These are phyloP conservation scores for Valencia hispanica DNA, from an alignment of 2,797 vertebrate genomes.

Conservation along the genomic window DNA sequence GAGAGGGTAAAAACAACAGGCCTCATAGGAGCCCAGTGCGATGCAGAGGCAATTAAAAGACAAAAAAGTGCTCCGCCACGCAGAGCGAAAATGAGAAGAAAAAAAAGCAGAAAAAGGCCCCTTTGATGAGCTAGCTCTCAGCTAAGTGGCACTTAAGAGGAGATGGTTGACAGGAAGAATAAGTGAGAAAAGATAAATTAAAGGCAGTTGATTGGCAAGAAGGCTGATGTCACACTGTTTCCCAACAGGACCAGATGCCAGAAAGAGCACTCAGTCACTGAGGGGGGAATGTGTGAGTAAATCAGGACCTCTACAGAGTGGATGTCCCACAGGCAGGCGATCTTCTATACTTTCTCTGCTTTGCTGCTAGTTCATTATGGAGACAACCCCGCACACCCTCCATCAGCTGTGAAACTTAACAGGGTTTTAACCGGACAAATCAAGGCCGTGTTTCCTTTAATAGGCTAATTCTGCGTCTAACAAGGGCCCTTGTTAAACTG, in stretches of 20 bases:
- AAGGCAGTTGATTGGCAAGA: conserved; percentile 78
- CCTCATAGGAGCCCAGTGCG: conserved; percentile 54
- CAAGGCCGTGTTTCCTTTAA: conserved; percentile 64
- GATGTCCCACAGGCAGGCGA: conserved; percentile 71
- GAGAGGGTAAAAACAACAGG: conserved; percentile 80
- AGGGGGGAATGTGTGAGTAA: conserved; percentile 80
- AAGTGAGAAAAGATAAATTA: conserved; percentile 69
- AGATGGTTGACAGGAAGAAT: conserved; percentile 62
- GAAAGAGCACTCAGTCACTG: conserved; percentile 72
- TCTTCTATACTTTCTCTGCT: conserved; percentile 51
- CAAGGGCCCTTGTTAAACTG: conserved; percentile 61
- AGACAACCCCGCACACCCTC: conserved; percentile 54
- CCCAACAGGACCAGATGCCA: conserved; percentile 80
- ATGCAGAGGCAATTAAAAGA: conserved; percentile 80
- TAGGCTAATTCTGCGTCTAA: conserved; percentile 68
- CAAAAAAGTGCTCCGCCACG: conserved; percentile 71
- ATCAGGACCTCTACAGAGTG: conserved; percentile 74
- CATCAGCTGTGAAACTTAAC: conserved; percentile 65
- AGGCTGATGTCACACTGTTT: conserved; percentile 77
- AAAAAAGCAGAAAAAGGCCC: conserved; percentile 53
- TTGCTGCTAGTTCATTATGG: conserved; percentile 69
- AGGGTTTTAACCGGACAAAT: conserved; percentile 68
- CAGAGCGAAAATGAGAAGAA: conserved; percentile 68
- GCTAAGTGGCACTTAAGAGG: conserved; percentile 79
- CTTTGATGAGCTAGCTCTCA: conserved; percentile 73